A percentile compares a stretch with the other conserved stretches of the same genome.
These are phyloP conservation scores for Ormyrus rosae DNA, from an alignment of 2,888 invertebrate genomes.

Conservation along the genomic window DNA sequence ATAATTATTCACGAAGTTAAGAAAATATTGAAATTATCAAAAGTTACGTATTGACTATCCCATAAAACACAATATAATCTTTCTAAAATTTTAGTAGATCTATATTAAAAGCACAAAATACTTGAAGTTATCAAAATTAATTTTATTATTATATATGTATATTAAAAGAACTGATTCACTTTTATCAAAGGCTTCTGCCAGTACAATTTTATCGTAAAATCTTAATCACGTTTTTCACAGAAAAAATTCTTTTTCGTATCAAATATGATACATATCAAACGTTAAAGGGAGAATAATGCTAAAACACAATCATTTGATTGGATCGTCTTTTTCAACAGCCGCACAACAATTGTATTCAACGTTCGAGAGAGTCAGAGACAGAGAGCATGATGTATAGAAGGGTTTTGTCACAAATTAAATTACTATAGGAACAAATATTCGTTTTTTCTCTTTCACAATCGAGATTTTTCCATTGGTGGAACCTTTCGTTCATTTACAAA, in stretches of 20 bases:
- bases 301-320: constrained; percentile 31
- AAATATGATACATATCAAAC: constrained; percentile 28
- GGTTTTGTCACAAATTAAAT: constrained; percentile 32
- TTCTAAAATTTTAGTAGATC: not conserved
- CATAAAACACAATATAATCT: too few relatives aligned
- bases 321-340: constrained; percentile 15
- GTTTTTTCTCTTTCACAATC: constrained; percentile 14
- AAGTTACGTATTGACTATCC: too few relatives aligned
- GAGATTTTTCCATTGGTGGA: not conserved
- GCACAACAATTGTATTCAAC: constrained; percentile 2
- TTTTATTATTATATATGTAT: not conserved
- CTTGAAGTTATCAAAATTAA: not conserved
- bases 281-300: not conserved
- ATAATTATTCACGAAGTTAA: not conserved
- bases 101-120: not conserved
- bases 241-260: constrained; percentile 37
- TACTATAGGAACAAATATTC: constrained; percentile 54
- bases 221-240: constrained; percentile 20
- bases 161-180: constrained; percentile 20
- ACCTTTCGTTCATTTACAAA: constrained; percentile 8
- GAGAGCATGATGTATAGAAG: constrained; percentile 34
- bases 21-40: not conserved
- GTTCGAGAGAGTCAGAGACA: constrained; percentile 28
- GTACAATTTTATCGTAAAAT: too few relatives aligned
- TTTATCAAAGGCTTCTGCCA: not conserved